A percentile compares a stretch with the other conserved stretches of the same genome.
These are phyloP conservation scores for Phaenicophaeus curvirostris DNA, from an alignment of 2,797 vertebrate genomes.

Conservation along the genomic window DNA sequence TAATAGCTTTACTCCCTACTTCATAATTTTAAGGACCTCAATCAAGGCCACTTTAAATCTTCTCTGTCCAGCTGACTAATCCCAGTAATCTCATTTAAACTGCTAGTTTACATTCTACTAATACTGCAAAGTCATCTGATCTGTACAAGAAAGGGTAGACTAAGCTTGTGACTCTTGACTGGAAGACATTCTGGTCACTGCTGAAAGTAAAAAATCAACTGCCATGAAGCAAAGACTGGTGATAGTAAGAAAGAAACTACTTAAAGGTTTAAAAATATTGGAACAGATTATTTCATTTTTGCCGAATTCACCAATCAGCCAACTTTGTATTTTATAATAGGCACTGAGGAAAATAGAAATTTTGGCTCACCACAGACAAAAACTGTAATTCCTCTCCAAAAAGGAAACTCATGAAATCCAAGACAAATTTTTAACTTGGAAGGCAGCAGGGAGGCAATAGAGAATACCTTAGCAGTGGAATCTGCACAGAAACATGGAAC, in stretches of 20 bases:
- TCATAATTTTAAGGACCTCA: not conserved
- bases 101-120: constrained; percentile 7
- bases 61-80: not conserved
- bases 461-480: not conserved
- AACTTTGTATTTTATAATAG: not conserved
- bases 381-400: not conserved
- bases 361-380: constrained; percentile 6
- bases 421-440: not conserved
- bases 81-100: constrained; percentile 48
- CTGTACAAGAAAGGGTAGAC: not conserved
- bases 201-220: not conserved
- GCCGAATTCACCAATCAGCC: not conserved
- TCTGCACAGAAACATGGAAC: not conserved
- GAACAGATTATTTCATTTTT: constrained; percentile 15
- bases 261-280: not conserved
- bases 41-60: constrained; percentile 6
- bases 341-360: not conserved
- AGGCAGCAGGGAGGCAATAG: too few relatives aligned
- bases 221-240: not conserved
- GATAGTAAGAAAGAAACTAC: not conserved
- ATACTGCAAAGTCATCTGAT: not conserved
- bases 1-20: not conserved
- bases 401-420: not conserved
- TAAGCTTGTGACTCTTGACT: not conserved
- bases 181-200: not conserved